Evolutionary conservation across 53 echinoderm and acorn worm genomes (phyloP).

Genomic region (Hippasteria phrygiana): DNA sequence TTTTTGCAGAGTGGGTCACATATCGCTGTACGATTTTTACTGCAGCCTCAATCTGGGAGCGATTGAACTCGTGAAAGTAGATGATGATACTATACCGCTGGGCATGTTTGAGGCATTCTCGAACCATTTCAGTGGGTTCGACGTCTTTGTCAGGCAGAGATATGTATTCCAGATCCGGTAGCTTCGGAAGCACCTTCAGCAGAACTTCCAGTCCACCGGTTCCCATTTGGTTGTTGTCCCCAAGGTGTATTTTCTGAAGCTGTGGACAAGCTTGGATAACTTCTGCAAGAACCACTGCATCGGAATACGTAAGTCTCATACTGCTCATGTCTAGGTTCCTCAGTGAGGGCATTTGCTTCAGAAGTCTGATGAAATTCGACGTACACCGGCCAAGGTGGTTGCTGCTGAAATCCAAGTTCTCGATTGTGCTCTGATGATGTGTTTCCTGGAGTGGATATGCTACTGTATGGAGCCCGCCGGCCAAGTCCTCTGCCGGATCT

Average conservation of each 20-base stretch:
- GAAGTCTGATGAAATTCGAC: not conserved
- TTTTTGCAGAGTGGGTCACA: too few species aligned
- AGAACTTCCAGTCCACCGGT: not conserved
- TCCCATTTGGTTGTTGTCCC: slow-evolving; percentile 6
- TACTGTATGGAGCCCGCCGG: too few species aligned
- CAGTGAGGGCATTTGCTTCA: not conserved
- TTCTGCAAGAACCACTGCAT: not conserved
- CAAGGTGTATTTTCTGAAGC: not conserved
- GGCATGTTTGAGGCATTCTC: not conserved
- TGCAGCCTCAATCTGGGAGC: slow-evolving; percentile 1
- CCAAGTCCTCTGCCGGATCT: not conserved
- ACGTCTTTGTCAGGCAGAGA: not conserved
- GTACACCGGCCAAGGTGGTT: not conserved
- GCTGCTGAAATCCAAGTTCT: slow-evolving; percentile 12
- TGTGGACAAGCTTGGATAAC: not conserved
- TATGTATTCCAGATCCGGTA: not conserved
- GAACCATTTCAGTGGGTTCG: not conserved
- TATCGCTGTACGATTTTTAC: not conserved
- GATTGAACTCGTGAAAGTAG: not conserved
- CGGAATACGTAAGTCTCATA: not conserved
- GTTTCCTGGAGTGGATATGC: not conserved
- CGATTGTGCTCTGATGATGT: not conserved
- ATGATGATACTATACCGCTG: not conserved
- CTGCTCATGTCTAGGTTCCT: slow-evolving; percentile 8
- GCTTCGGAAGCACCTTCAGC: slow-evolving; percentile 2